phyloP scores from a whole-genome alignment of 2,797 vertebrate species.

The Poecilia velifera region DNA sequence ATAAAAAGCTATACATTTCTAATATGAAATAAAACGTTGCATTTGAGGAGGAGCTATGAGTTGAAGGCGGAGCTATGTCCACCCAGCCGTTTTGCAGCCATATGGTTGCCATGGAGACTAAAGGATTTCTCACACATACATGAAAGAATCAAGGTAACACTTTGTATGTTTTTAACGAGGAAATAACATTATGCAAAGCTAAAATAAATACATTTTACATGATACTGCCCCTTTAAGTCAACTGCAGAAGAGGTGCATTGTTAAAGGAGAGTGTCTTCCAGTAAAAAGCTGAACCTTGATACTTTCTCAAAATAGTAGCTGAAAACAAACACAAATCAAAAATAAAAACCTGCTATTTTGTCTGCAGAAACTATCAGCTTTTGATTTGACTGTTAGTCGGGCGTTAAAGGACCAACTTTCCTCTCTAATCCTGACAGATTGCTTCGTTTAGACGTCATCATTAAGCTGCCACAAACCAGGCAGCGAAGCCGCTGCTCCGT shows the following conservation, averaged over 20 bases:
- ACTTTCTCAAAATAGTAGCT: not conserved
- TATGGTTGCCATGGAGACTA: too few relatives aligned
- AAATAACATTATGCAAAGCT: too few relatives aligned
- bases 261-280: constrained; percentile 7
- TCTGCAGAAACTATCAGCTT: not conserved
- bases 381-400: not conserved
- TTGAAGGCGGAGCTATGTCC: too few relatives aligned
- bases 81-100: too few relatives aligned
- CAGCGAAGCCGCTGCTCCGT: not conserved
- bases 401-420: not conserved
- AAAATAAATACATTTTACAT: too few relatives aligned
- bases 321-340: not conserved
- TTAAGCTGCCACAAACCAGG: not conserved
- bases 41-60: not conserved
- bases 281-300: not conserved
- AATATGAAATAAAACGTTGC: too few relatives aligned
- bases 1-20: too few relatives aligned
- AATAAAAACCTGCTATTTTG: not conserved
- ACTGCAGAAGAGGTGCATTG: not conserved
- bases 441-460: constrained; percentile 16
- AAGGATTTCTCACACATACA: too few relatives aligned
- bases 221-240: not conserved
- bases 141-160: too few relatives aligned
- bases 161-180: too few relatives aligned
- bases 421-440: not conserved